phyloP scores from a whole-genome alignment of 2,888 invertebrate genomes.

The Cylloceria caligata region DNA sequence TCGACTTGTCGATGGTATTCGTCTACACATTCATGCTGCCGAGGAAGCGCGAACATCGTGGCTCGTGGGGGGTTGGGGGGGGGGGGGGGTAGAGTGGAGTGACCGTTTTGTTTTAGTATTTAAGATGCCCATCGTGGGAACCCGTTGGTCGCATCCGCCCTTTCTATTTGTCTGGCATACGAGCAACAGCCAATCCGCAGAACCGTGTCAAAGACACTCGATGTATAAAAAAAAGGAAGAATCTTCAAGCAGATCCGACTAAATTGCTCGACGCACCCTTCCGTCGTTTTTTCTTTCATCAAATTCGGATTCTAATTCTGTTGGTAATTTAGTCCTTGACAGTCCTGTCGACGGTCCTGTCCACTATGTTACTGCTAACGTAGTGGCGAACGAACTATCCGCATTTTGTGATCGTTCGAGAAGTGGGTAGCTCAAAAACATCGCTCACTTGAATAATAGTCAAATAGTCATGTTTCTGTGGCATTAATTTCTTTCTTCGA shows the following conservation, averaged over 20 bases:
- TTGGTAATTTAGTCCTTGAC: background rate
- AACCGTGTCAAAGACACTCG: constrained; percentile 61
- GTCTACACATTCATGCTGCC: constrained; percentile 61
- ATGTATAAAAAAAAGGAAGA: constrained; percentile 47
- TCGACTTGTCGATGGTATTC: constrained; percentile 73
- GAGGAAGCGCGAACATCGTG: constrained; percentile 4
- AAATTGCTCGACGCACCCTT: constrained; percentile 65
- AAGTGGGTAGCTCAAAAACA: background rate
- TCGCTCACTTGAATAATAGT: too few species aligned
- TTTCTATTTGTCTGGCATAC: constrained; percentile 60
- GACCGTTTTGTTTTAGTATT: constrained; percentile 81
- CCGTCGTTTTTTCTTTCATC: constrained; percentile 7
- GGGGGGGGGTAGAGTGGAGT: constrained; percentile 52
- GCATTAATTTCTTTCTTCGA: background rate
- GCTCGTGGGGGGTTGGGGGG: constrained; percentile 53
- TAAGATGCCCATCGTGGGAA: constrained; percentile 82
- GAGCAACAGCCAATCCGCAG: constrained; percentile 25
- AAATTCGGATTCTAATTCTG: constrained; percentile 19
- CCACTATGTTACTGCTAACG: background rate
- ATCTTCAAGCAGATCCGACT: constrained; percentile 66
- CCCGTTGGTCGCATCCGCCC: constrained; percentile 73
- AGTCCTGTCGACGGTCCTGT: background rate
- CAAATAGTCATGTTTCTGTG: background rate
- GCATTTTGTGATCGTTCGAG: background rate
- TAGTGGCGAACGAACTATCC: background rate